These are phyloP conservation scores for Rhabdophis nuchalis DNA, from an alignment of 2,797 vertebrate species.

Conservation along the genomic window DNA sequence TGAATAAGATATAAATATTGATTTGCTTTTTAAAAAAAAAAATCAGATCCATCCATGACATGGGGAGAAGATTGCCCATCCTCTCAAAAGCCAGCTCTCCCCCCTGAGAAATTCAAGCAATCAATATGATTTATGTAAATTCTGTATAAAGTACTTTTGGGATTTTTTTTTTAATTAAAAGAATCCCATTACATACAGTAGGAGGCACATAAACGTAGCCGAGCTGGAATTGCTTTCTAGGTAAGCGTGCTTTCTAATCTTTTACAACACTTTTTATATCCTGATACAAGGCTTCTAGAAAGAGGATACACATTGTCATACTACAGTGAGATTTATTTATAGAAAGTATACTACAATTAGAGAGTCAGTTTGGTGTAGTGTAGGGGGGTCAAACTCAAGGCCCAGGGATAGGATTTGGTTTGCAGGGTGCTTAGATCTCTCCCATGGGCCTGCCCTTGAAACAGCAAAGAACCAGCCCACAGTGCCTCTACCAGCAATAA, in stretches of 20 bases:
- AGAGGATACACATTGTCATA: neutral
- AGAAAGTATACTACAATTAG: neutral
- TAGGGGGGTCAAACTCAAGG: too few species aligned
- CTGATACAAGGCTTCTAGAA: neutral
- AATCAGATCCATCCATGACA: neutral
- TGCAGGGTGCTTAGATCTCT: too few species aligned
- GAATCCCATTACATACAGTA: neutral
- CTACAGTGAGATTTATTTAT: constrained; percentile 4
- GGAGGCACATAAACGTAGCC: neutral
- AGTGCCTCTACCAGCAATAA: too few species aligned
- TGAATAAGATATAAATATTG: neutral
- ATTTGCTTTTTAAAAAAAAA: too few species aligned
- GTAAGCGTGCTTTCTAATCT: neutral
- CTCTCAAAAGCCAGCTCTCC: neutral
- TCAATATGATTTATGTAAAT: neutral
- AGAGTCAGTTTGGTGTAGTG: neutral
- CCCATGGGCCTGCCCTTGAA: too few species aligned
- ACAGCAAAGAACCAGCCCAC: too few species aligned
- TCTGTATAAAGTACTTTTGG: neutral
- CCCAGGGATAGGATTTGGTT: too few species aligned
- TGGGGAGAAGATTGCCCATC: neutral
- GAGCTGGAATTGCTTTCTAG: neutral
- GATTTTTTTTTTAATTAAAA: neutral
- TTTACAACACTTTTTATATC: constrained; percentile 13
- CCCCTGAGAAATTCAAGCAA: neutral